A percentile compares a stretch with the other conserved stretches of the same genome.
Conservation (phyloP, 1,140 invertebrate genomes). For the Samia ricini region DNA sequence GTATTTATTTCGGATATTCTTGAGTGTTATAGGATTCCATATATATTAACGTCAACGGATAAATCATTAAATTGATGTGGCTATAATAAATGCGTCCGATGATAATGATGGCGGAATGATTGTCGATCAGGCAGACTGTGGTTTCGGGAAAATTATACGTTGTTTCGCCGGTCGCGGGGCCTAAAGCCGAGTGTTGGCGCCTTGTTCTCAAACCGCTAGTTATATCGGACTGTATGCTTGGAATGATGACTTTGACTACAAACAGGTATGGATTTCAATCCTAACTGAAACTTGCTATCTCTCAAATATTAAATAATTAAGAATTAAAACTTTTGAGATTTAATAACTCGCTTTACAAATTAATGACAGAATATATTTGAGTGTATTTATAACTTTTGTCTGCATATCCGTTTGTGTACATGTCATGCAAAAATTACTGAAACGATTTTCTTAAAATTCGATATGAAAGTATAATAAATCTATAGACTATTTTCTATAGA, state of each 20-base stretch:
- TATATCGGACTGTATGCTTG: conserved; percentile 44
- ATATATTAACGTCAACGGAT: not conserved
- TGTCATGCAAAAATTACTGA: too few relatives aligned
- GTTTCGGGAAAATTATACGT: conserved; percentile 61
- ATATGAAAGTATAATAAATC: too few relatives aligned
- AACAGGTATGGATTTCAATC: conserved; percentile 25
- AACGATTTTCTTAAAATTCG: too few relatives aligned
- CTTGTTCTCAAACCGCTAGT: conserved; percentile 45
- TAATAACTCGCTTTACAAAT: too few relatives aligned
- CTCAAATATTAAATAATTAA: too few relatives aligned
- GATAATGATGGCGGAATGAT: conserved; percentile 22
- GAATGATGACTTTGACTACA: conserved; percentile 25
- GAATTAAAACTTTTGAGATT: too few relatives aligned
- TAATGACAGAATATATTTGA: too few relatives aligned
- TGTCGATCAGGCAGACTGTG: conserved; percentile 44
- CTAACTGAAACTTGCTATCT: too few relatives aligned
- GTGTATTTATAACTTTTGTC: too few relatives aligned
- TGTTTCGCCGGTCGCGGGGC: conserved; percentile 33
- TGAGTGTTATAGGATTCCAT: not conserved
- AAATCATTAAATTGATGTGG: not conserved
- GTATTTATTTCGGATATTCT: too few relatives aligned
- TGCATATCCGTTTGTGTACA: too few relatives aligned
- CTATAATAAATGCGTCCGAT: not conserved
- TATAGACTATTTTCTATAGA: too few relatives aligned
- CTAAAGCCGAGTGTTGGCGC: conserved; percentile 54